These are phyloP conservation scores for Lates calcarifer DNA, from an alignment of 2,113 vertebrate species.

Conservation along the genomic window DNA sequence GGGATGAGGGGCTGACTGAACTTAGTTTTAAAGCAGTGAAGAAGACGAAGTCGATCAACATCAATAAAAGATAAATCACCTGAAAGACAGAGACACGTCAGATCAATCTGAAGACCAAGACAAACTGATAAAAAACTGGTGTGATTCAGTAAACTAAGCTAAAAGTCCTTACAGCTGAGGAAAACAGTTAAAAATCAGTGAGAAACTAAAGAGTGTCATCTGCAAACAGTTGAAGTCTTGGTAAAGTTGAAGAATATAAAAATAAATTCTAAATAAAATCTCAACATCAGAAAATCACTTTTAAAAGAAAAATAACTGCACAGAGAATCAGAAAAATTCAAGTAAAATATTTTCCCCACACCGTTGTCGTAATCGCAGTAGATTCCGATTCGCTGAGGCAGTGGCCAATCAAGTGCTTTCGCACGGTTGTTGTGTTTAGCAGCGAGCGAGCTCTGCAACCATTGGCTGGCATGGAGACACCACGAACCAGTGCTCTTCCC, in stretches of 20 bases:
- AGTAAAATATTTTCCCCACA: conserved; percentile 43
- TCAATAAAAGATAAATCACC: conserved; percentile 94
- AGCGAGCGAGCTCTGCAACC: conserved; percentile 92
- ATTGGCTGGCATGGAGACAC: conserved; percentile 95
- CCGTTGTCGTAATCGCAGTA: conserved; percentile 94
- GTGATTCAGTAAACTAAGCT: too few species aligned
- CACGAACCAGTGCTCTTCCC: conserved; percentile 92
- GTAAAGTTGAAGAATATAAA: too few species aligned
- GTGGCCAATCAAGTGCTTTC: conserved; percentile 88
- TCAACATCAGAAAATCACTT: not conserved
- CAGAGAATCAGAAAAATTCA: not conserved
- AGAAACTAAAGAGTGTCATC: too few species aligned
- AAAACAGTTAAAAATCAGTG: too few species aligned
- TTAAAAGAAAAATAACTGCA: not conserved
- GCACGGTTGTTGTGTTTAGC: conserved; percentile 96
- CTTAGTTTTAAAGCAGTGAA: conserved; percentile 92
- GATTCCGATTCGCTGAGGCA: conserved; percentile 91
- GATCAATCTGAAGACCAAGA: not conserved
- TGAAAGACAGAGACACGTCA: conserved; percentile 67
- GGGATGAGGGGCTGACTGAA: conserved; percentile 93
- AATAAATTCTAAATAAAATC: not conserved
- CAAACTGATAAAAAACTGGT: not conserved
- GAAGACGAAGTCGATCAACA: conserved; percentile 88
- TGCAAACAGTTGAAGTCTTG: too few species aligned
- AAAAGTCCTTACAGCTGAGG: too few species aligned